Base-by-base conservation (phyloP, 2,113 vertebrate species). In the Myotis brandtii region DNA sequence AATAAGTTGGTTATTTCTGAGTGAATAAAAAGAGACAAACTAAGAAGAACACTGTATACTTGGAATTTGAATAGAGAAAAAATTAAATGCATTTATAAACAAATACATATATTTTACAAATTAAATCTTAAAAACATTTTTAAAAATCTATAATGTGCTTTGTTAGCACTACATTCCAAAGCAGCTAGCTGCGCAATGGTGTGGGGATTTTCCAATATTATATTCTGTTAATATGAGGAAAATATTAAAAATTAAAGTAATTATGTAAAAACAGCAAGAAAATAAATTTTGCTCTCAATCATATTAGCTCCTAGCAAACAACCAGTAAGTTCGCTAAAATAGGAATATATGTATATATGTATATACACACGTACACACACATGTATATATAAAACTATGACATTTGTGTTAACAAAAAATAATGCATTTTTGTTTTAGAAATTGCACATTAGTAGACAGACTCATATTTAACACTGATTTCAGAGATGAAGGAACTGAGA, bases 371-470 rank as follows among this genome's bases (percentile, higher is more conserved):
- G 5, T 11, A 30, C 20, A 56, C 7, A 73, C 25, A 69, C 0
- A 18, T 84, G 59, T 32, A 40, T 54, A 27, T 64, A 86, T 32
- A 54, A 72, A 86, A 82, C 48, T 32, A 50, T 40, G 40, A 67
- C 37, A 96, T 43, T 43, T 80, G 32, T 48, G 25, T 37, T 59
- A 70, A 64, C 32, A 75, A 8, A 91, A 67, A 75, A 8, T 77
- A 86, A 62, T 54, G 43, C 34, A 77, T 34, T 86, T 87, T 82
- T 73, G n/a, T 62, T 89, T 86, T 77, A 92, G 69, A 92, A 95
- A 96, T 25, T 46, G 2, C 52, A 50, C 79, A 56, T 5, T 59
- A 40, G 59, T 25, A 83, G 30, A 37, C 4, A 73, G 13, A 70
- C 17, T 76, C 52, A 81, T 56, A 87, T 56, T 77, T 77, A 64